Conservation (phyloP, 2,888 invertebrate species). For the Zootermopsis nevadensis region DNA sequence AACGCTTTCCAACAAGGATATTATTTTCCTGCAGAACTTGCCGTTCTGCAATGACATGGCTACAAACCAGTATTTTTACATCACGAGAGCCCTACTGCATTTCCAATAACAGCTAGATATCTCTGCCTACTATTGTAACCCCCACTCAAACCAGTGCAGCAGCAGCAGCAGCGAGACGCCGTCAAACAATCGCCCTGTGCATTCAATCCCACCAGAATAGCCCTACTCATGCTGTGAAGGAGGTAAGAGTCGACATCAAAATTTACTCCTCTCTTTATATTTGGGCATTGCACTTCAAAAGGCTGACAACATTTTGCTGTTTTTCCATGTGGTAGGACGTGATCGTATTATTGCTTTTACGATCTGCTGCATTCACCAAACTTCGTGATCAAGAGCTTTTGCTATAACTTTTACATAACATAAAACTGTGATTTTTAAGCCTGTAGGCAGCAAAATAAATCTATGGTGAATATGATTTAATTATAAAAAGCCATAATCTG, state of each 20-base stretch:
- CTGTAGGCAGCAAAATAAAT: neutral
- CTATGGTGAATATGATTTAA: neutral
- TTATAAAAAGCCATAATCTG: neutral
- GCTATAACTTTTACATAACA: neutral
- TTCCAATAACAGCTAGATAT: neutral
- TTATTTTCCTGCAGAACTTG: neutral
- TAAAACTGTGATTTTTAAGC: neutral
- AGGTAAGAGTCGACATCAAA: constrained; percentile 32
- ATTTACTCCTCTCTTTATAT: constrained; percentile 31
- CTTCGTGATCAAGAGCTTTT: neutral
- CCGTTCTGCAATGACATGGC: neutral
- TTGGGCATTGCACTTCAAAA: constrained; percentile 23
- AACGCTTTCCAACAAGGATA: neutral
- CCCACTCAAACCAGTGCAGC: neutral
- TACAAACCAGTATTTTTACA: constrained; percentile 19
- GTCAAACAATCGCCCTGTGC: constrained; percentile 14
- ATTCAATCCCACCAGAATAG: constrained; percentile 8
- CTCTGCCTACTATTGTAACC: neutral
- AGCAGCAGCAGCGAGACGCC: neutral
- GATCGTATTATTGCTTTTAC: constrained; percentile 21
- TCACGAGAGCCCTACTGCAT: neutral
- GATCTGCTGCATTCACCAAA: constrained; percentile 5
- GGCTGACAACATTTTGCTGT: constrained; percentile 33
- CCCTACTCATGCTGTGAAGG: constrained; percentile 23
- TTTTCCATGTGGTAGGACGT: constrained; percentile 22